Evolutionary conservation across 2,797 vertebrate species (phyloP).

Genomic region (Coluber constrictor): DNA sequence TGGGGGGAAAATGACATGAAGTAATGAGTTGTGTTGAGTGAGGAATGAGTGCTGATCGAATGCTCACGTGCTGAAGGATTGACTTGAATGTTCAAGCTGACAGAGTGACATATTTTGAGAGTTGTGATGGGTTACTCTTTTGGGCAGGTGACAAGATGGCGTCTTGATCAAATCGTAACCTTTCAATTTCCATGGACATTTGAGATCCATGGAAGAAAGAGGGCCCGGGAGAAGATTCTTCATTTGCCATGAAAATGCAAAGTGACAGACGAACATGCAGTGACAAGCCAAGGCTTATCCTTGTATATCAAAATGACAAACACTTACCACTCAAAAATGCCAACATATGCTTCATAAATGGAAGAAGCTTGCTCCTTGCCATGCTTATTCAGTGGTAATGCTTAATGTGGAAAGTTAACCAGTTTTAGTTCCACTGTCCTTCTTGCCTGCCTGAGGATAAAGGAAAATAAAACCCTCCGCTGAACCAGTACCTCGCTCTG

Average conservation of each 20-base stretch:
- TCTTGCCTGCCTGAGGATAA: background rate
- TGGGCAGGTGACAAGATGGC: constrained; percentile 45
- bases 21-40: constrained; percentile 16
- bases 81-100: constrained; percentile 10
- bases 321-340: background rate
- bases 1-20: background rate
- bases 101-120: constrained; percentile 50
- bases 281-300: constrained; percentile 11
- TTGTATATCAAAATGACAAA: constrained; percentile 19
- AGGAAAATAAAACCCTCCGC: background rate
- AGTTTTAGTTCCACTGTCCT: background rate
- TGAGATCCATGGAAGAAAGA: constrained; percentile 15
- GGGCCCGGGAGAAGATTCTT: constrained; percentile 29
- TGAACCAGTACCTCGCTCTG: background rate
- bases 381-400: background rate
- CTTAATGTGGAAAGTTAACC: background rate
- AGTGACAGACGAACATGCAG: constrained; percentile 5
- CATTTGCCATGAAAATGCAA: background rate
- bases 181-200: constrained; percentile 44
- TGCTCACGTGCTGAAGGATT: background rate
- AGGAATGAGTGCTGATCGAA: background rate
- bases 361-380: background rate
- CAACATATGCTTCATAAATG: constrained; percentile 25
- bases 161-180: constrained; percentile 36
- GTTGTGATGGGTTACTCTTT: constrained; percentile 20